phyloP scores from a whole-genome alignment of 2,797 vertebrate species.

The Acanthornis magna region DNA sequence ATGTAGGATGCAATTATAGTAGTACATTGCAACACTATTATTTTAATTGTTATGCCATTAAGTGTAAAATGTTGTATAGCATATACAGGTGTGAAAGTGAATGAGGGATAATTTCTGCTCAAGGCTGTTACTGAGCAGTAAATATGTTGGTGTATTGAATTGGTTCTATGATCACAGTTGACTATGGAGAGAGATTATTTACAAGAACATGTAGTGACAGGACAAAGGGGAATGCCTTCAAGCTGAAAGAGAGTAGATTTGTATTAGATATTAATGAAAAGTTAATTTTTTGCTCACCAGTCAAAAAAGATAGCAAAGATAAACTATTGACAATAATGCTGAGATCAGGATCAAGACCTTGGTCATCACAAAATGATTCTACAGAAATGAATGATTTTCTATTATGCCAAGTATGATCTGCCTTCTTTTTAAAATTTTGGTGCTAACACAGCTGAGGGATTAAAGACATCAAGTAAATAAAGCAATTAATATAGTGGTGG shows the following conservation, averaged over 20 bases:
- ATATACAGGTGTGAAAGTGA: conserved; percentile 13
- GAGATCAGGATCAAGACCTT: not conserved
- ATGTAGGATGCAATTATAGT: not conserved
- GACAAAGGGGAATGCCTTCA: not conserved
- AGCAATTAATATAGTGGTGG: not conserved
- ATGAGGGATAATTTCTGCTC: not conserved
- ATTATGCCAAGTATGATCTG: not conserved
- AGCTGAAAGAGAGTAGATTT: not conserved
- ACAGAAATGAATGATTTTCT: not conserved
- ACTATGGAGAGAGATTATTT: not conserved
- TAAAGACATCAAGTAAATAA: not conserved
- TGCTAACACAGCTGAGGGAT: not conserved
- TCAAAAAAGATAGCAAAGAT: not conserved
- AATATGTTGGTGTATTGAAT: not conserved
- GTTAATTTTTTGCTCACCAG: accelerated
- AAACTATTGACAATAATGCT: not conserved
- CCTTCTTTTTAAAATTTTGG: not conserved
- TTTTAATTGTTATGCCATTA: conserved; percentile 34
- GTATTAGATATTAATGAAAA: too few relatives aligned
- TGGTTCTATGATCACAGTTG: not conserved
- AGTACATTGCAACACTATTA: not conserved
- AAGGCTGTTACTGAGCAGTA: not conserved
- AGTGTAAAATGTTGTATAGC: conserved; percentile 5
- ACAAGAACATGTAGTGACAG: not conserved
- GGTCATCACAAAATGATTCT: not conserved